phyloP scores from a whole-genome alignment of 2,113 vertebrate species.

The Ptychochromis oligacanthus region DNA sequence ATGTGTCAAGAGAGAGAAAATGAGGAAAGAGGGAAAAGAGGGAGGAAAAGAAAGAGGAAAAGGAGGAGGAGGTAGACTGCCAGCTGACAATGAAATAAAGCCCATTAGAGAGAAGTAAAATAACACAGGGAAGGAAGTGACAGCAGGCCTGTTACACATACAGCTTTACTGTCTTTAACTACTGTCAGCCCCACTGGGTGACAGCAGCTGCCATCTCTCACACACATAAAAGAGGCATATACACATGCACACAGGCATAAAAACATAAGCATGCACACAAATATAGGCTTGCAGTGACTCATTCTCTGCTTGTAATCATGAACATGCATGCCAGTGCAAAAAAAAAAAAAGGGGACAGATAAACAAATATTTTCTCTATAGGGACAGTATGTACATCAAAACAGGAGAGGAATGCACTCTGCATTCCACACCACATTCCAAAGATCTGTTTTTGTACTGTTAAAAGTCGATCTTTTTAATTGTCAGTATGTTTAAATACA shows the following conservation, averaged over 20 bases:
- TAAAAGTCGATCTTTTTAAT: neutral
- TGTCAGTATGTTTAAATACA: neutral
- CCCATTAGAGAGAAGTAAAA: constrained; percentile 81
- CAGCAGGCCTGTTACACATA: constrained; percentile 72
- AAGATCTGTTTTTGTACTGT: neutral
- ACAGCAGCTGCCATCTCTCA: constrained; percentile 66
- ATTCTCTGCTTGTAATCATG: constrained; percentile 40
- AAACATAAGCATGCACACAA: constrained; percentile 23
- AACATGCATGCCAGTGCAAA: constrained; percentile 36
- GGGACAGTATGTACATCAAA: constrained; percentile 25
- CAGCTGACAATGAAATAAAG: constrained; percentile 84
- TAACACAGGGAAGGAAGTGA: constrained; percentile 77
- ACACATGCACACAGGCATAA: constrained; percentile 29
- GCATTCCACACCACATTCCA: neutral
- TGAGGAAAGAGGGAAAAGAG: constrained; percentile 62
- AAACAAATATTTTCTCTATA: constrained; percentile 10
- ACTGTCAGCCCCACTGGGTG: constrained; percentile 74
- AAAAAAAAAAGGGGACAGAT: constrained; percentile 12
- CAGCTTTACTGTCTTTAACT: constrained; percentile 76
- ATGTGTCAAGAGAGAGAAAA: constrained; percentile 75
- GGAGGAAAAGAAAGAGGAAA: constrained; percentile 57
- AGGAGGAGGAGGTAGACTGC: constrained; percentile 70
- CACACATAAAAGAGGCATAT: constrained; percentile 50
- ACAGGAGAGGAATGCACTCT: constrained; percentile 9
- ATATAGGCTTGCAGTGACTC: constrained; percentile 28